A percentile compares a stretch with the other conserved stretches of the same genome.
Conservation (phyloP, 2,797 vertebrate species). For the Crocodylus rhombifer region DNA sequence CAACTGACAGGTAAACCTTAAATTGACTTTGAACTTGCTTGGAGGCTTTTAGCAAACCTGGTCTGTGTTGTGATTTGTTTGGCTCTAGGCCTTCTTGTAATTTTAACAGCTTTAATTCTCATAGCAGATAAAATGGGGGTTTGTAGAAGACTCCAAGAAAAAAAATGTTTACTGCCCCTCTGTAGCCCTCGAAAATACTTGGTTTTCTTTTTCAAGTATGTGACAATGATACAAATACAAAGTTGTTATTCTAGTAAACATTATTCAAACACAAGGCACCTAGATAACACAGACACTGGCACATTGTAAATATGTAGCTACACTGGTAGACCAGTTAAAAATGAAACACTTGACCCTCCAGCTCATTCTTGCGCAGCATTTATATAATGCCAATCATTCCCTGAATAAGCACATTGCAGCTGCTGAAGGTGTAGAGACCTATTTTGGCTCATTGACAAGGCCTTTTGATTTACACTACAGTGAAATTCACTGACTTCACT, state of each 20-base stretch:
- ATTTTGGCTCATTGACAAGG: background rate
- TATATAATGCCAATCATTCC: background rate
- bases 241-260: background rate
- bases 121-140: background rate
- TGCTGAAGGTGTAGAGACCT: background rate
- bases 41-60: background rate
- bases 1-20: background rate
- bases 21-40: background rate
- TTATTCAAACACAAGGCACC: background rate
- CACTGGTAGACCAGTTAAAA: too few relatives aligned
- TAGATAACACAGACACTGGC: background rate
- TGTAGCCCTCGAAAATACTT: background rate
- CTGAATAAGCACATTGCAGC: fast-evolving
- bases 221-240: background rate
- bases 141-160: background rate
- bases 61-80: background rate
- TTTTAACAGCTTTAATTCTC: background rate
- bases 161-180: background rate
- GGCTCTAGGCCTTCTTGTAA: background rate
- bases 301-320: background rate
- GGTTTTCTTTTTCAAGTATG: background rate
- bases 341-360: background rate
- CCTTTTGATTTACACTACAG: too few relatives aligned
- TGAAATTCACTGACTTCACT: background rate
- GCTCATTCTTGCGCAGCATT: background rate